Base-by-base conservation (phyloP, 2,888 invertebrate genomes). In the Drosophila imparisetae region DNA sequence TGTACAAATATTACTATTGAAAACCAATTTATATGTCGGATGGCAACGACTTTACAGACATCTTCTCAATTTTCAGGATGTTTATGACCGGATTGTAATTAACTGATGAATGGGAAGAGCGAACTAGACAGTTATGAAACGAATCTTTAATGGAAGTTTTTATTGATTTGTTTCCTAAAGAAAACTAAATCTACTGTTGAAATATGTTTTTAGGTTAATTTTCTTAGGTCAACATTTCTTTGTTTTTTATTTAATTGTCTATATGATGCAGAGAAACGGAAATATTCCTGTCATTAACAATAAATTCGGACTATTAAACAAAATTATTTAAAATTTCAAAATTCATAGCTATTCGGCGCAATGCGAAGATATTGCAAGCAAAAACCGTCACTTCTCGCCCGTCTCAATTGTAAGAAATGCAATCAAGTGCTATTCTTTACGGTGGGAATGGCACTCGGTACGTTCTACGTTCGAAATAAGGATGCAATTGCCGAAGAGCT, bases 21-120 rank as follows among this genome's bases (percentile, higher is more conserved):
- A 59, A 77, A 60, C 53, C 80, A 76, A 85, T 80, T 80, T 69
- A 73, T 74, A 45, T 78, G 29, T 53, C 61, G 27, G n/a, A 6
- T 57, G 15, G 61, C 67, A 72, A 72, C 75, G 52, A 61, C 54
- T 50, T 50, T 30, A 15, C 24, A 53, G 53, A 48, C 24, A 42
- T 34, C 29, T 66, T 66, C 24, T 52, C 69, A 61, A 58, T 54
- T 54, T 52, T 6, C 30, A 49, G 70, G 54, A 62, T 68, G n/a
- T 65, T 75, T 53, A 61, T 21, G 50, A 29, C 30, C 48, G 21
- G 38, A 4, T 52, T 74, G 53, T 34, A 63, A 66, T 66, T 66
- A 66, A 61, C 50, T 29, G 34, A 29, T 29, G 42, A 55, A 40
- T 27, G 54, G 34, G 11, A 36, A 30, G 50, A 59, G 52, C 57